These are phyloP conservation scores for Coluber constrictor DNA, from an alignment of 2,797 vertebrate genomes.

Conservation along the genomic window DNA sequence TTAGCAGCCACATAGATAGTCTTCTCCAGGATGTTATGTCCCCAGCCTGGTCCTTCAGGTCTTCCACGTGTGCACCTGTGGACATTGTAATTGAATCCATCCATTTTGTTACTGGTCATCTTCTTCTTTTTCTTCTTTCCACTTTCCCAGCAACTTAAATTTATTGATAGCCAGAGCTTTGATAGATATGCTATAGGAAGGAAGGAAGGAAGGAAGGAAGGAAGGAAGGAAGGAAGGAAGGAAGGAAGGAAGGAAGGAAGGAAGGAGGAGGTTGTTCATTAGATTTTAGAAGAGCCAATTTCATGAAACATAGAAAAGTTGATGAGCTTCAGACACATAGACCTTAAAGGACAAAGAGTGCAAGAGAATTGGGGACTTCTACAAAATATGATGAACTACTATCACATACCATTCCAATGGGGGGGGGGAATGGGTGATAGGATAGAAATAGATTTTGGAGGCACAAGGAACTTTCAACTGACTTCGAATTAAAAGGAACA, in stretches of 20 bases:
- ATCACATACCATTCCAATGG: not conserved
- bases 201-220: not conserved
- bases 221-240: no score
- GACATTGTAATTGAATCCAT: not conserved
- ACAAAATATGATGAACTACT: not conserved
- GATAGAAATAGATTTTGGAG: not conserved
- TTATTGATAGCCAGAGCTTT: not conserved
- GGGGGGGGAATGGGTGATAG: not conserved
- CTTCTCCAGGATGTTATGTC: not conserved
- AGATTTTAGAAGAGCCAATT: not conserved
- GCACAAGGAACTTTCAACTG: not conserved
- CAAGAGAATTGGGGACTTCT: not conserved
- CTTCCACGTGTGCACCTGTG: not conserved
- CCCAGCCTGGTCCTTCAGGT: not conserved
- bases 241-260: no score
- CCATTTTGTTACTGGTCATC: not conserved
- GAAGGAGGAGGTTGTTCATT: not conserved
- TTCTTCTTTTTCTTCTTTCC: not conserved
- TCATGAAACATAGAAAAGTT: not conserved
- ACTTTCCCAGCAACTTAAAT: not conserved
- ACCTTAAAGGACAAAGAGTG: not conserved
- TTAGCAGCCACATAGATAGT: not conserved
- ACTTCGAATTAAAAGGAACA: not conserved
- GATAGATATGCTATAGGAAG: not conserved
- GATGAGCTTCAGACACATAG: not conserved